A percentile compares a stretch with the other conserved stretches of the same genome.
phyloP scores from a whole-genome alignment of 1,140 invertebrate genomes.

The Potamilus streckersoni region DNA sequence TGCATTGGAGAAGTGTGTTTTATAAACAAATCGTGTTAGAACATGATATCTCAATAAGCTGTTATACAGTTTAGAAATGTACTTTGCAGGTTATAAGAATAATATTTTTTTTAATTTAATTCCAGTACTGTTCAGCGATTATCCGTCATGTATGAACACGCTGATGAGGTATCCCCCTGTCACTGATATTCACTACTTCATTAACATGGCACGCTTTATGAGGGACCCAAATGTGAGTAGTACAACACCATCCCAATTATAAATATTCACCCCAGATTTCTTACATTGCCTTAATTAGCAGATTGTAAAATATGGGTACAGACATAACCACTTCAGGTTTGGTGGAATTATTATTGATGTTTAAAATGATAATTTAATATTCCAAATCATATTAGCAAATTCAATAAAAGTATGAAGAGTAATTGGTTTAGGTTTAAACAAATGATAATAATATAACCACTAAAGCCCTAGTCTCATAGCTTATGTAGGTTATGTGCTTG shows the following conservation, averaged over 20 bases:
- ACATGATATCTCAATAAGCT: too few relatives aligned
- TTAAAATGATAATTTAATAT: neutral
- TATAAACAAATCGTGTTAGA: too few relatives aligned
- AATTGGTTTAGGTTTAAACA: neutral
- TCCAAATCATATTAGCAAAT: neutral
- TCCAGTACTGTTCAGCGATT: constrained; percentile 76
- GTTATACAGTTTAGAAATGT: too few relatives aligned
- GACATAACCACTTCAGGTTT: neutral
- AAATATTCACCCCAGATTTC: neutral
- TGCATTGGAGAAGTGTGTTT: too few relatives aligned
- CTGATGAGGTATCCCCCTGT: constrained; percentile 78
- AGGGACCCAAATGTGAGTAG: constrained; percentile 70
- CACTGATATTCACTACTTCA: constrained; percentile 75
- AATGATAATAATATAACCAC: too few relatives aligned
- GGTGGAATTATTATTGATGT: too few relatives aligned
- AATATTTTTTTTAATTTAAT: constrained; percentile 29
- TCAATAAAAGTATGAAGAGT: neutral
- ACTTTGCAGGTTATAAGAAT: neutral
- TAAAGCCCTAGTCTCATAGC: too few relatives aligned
- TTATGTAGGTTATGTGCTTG: too few relatives aligned
- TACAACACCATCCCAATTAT: neutral
- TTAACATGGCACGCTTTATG: constrained; percentile 76
- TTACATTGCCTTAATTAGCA: neutral
- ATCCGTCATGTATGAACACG: constrained; percentile 74
- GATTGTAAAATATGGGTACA: neutral